Base-by-base conservation (phyloP, 2,888 invertebrate genomes). In the Zele albiditarsus region DNA sequence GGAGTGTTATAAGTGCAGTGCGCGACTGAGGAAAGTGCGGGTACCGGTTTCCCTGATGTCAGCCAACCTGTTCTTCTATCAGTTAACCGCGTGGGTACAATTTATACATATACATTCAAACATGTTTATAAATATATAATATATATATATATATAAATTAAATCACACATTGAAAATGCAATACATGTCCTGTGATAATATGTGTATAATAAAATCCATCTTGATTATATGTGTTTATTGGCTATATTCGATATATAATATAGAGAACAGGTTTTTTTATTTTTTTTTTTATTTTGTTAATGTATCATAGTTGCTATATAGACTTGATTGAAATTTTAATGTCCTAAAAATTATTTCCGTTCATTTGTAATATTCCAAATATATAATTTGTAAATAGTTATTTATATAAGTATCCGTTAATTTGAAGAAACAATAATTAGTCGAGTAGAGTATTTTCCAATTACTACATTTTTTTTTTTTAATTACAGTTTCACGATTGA, bases 1-100 rank as follows among this genome's bases (percentile, higher is more conserved):
- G n/a, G 28, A 10, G 27, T 33, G 27, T 31, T 62, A 63, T 60
- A 65, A 53, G 25, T 65, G 53, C 42, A 69, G 62, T 73, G 71
- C 33, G 60, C 33, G 33, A 67, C 28, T 14, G 28, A 72, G 71
- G 75, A 73, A 71, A 74, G 66, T 76, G 31, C n/a, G 68, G 66
- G 63, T 74, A 79, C 74, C 79, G 75, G 74, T 76, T 74, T 75
- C 76, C 62, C 70, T n/a, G 76, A 65, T 71, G 68, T 68, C 68
- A 69, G 58, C 71, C 75, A 75, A 75, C 75, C 75, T 75, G 75
- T 75, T 75, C 71, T 23, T 60, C 75, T 75, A 71, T 75, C 75
- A 62, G 71, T 63, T 60, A 67, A 60, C 63, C 46, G 65, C 53
- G 33, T 57, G 46, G 71, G 57, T 65, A 63, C 62, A 49, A 20